Percentiles rank a stretch among this genome's conserved stretches.
These are phyloP conservation scores for Nibea albiflora DNA, from an alignment of 2,113 vertebrate species.

Conservation along the genomic window DNA sequence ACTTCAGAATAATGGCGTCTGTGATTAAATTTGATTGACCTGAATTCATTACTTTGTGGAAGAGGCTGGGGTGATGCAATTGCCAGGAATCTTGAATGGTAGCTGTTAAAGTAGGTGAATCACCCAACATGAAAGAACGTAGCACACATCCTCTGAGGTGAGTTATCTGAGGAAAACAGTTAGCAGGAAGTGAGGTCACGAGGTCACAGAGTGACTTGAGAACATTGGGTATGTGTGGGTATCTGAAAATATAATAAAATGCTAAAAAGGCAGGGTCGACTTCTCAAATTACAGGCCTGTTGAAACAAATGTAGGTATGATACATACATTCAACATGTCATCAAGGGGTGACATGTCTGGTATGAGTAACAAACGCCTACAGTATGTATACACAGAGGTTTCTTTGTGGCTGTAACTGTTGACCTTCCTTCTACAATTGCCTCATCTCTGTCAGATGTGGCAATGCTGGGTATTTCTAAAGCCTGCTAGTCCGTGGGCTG, in stretches of 20 bases:
- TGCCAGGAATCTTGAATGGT: slow-evolving; percentile 1
- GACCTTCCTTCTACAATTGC: neutral
- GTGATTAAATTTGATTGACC: slow-evolving; percentile 33
- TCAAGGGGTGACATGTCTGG: neutral
- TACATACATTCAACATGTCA: neutral
- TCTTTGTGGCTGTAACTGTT: neutral
- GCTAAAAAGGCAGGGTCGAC: neutral
- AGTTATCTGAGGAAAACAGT: slow-evolving; percentile 17
- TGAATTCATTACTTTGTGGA: slow-evolving; percentile 28
- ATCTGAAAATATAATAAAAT: neutral
- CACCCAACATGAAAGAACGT: slow-evolving; percentile 25
- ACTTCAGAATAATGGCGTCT: slow-evolving; percentile 6
- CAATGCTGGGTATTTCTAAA: slow-evolving; percentile 1
- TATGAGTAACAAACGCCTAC: neutral
- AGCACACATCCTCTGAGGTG: slow-evolving; percentile 29
- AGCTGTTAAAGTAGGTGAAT: slow-evolving; percentile 47
- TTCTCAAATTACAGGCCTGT: neutral
- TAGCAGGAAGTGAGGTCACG: slow-evolving; percentile 20
- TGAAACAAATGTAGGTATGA: slow-evolving; percentile 3
- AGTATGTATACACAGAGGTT: neutral
- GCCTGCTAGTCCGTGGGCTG: neutral
- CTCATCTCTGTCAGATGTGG: slow-evolving; percentile 33
- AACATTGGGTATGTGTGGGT: neutral
- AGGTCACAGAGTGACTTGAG: neutral
- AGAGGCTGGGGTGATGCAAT: slow-evolving; percentile 1